A percentile compares a stretch with the other conserved stretches of the same genome.
phyloP scores from a whole-genome alignment of 2,888 invertebrate genomes.

The Leptinotarsa tumamoca region DNA sequence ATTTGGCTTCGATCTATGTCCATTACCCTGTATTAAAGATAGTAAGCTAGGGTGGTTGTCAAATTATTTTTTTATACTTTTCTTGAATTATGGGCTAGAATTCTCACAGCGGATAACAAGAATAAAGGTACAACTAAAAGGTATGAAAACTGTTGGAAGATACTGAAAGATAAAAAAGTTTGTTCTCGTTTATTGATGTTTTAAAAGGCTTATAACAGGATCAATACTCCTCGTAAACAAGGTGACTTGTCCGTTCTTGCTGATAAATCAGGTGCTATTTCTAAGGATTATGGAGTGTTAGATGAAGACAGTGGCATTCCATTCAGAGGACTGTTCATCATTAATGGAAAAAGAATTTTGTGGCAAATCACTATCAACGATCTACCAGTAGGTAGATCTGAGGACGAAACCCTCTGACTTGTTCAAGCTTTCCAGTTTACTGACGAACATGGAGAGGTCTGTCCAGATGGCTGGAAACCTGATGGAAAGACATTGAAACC shows the following conservation, averaged over 20 bases:
- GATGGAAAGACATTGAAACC: conserved; percentile 94
- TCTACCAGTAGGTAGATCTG: conserved; percentile 91
- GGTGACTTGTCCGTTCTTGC: conserved; percentile 91
- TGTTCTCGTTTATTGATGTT: no score
- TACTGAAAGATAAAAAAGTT: no score
- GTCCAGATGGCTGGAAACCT: conserved; percentile 95
- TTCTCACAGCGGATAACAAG: no score
- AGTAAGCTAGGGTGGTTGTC: no score
- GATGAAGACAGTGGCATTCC: conserved; percentile 93
- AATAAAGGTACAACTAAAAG: no score
- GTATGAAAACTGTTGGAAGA: no score
- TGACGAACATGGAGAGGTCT: conserved; percentile 93
- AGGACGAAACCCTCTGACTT: conserved; percentile 93
- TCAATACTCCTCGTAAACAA: conserved; percentile 93
- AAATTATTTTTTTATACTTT: no score
- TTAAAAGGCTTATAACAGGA: conserved; percentile 68
- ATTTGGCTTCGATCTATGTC: conserved; percentile 78
- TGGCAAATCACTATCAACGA: conserved; percentile 97
- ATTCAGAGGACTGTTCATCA: conserved; percentile 95
- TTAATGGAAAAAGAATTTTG: conserved; percentile 83
- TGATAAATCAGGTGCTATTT: conserved; percentile 89
- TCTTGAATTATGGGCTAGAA: no score
- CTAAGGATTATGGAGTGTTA: conserved; percentile 89
- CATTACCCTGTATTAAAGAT: no score
- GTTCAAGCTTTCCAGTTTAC: conserved; percentile 98